These are phyloP conservation scores for Myathropa florea DNA, from an alignment of 2,888 invertebrate species.

Conservation along the genomic window DNA sequence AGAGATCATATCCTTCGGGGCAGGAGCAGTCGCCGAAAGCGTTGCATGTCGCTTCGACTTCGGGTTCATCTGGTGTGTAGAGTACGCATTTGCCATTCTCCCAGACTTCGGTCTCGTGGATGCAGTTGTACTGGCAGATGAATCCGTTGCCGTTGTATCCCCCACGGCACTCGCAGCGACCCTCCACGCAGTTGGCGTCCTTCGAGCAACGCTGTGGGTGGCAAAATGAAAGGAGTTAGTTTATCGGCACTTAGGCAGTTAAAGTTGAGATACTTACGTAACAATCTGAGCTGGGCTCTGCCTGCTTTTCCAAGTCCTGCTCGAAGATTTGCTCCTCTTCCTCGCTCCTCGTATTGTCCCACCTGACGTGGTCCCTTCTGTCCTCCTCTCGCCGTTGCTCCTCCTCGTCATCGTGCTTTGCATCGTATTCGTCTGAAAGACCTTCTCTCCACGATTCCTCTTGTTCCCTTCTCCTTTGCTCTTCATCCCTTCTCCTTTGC, in stretches of 20 bases:
- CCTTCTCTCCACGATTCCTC: background rate
- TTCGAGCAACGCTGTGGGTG: slow-evolving; percentile 77
- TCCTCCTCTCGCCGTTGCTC: background rate
- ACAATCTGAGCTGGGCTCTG: slow-evolving; percentile 50
- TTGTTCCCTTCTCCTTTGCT: slow-evolving; percentile 2
- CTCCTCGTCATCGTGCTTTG: slow-evolving; percentile 11
- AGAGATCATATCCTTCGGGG: slow-evolving; percentile 81
- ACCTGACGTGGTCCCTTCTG: slow-evolving; percentile 3
- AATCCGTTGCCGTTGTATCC: slow-evolving; percentile 89
- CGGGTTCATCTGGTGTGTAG: slow-evolving; percentile 75
- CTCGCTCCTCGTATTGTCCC: background rate
- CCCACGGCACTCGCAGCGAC: slow-evolving; percentile 85
- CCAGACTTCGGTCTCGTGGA: slow-evolving; percentile 76
- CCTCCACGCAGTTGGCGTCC: slow-evolving; percentile 92
- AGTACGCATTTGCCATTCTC: slow-evolving; percentile 77
- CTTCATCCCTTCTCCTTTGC: background rate
- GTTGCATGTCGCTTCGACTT: slow-evolving; percentile 77
- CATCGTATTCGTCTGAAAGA: background rate
- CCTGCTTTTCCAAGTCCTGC: slow-evolving; percentile 10
- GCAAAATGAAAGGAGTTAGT: background rate
- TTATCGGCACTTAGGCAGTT: background rate
- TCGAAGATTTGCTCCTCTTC: slow-evolving; percentile 2
- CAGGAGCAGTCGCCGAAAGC: slow-evolving; percentile 81
- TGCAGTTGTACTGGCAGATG: slow-evolving; percentile 76
- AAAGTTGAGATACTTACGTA: slow-evolving; percentile 35